Base-by-base conservation (phyloP, 1,140 invertebrate species). In the Littorina saxatilis region DNA sequence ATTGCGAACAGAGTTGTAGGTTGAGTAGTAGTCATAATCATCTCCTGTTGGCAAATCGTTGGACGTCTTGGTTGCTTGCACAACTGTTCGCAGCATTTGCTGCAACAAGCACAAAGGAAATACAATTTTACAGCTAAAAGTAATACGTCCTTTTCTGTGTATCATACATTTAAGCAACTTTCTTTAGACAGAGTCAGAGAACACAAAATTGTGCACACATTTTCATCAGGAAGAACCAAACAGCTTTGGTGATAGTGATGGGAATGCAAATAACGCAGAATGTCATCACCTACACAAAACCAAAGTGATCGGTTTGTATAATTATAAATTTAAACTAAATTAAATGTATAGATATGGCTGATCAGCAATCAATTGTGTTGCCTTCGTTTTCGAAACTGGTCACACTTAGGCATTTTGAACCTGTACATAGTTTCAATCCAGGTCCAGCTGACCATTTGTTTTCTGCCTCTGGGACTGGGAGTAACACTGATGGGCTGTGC, bases 11-110 rank as follows among this genome's bases (percentile, higher is more conserved):
- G 94, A 94, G n/a, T 95, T 94, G 88, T 95, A 96, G 74, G 95
- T 95, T 0, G 93, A 93, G 85, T 96, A 96, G 79, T 95, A 95
- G 86, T 95, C 94, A 87, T 94, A 96, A 80, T 96, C 94, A 55
- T 94, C 92, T n/a, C 94, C 95, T 35, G 89, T 81, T 78, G 91
- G 96, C 66, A 97, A 91, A 17, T 92, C 93, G 90, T 96, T 96
- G 0, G 95, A 94, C 32, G 91, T 87, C 88, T 94, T 95, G 15
- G 95, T 95, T 0, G 94, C 95, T 88, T 94, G 92, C 81, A 95
- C 93, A n/a, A 96, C 89, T 27, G 86, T 35, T 61, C 85, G 85
- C 20, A 93, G 81, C 7, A 87, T 83, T 80, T 87, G 77, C 92
- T 93, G 83, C 52, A 83, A 78, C 47, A 77, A 29, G 55, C 3